Conservation (phyloP, 2,888 invertebrate genomes). For the Notodonta dromedarius region DNA sequence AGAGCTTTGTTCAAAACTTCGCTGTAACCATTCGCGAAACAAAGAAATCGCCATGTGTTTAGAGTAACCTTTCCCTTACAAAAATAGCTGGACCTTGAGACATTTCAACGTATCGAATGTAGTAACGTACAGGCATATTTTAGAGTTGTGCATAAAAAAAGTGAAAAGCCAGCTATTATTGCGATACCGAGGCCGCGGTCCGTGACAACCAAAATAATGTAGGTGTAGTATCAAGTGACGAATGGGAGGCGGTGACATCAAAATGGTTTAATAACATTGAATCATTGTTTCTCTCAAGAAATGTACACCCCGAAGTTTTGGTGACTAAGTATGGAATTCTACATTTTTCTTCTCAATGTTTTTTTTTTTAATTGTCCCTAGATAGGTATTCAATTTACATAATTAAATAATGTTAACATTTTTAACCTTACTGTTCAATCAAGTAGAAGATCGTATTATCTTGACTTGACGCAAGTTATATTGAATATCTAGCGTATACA, state of each 20-base stretch:
- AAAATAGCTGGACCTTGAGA: conserved; percentile 40
- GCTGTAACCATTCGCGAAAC: conserved; percentile 22
- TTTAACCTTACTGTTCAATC: no score
- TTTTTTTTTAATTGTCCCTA: no score
- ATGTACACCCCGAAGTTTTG: no score
- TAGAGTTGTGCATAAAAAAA: conserved; percentile 53
- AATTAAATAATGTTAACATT: no score
- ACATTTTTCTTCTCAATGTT: no score
- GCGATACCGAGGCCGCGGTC: conserved; percentile 51
- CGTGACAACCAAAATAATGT: conserved; percentile 49
- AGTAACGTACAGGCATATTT: conserved; percentile 51
- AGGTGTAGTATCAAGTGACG: conserved; percentile 21
- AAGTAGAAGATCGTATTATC: no score
- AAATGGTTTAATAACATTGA: not conserved
- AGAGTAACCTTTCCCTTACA: conserved; percentile 28
- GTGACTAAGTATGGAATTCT: not conserved
- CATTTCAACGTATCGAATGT: conserved; percentile 40
- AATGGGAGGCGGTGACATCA: conserved; percentile 26
- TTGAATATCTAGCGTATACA: not conserved
- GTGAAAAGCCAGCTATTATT: conserved; percentile 55
- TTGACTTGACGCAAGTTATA: no score
- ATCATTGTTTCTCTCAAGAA: not conserved
- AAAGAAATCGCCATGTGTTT: conserved; percentile 24
- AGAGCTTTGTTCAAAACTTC: conserved; percentile 9
- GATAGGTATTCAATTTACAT: no score